Conservation (phyloP, 2,113 vertebrate genomes). For the Urocynchramus pylzowi region DNA sequence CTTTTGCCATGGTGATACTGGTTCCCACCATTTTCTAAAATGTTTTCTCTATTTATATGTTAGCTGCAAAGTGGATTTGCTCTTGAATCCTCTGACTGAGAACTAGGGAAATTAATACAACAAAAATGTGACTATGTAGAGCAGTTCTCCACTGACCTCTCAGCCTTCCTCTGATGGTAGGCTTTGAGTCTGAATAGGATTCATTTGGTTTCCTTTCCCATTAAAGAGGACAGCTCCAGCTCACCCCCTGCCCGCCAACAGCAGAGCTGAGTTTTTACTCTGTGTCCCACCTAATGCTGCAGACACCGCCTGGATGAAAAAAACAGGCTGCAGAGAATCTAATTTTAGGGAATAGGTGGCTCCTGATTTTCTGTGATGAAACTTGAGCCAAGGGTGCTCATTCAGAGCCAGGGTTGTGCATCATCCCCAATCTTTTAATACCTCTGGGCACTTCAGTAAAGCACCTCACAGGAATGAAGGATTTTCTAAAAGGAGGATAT, state of each 20-base stretch:
- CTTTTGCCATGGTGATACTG: background rate
- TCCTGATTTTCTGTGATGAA: background rate
- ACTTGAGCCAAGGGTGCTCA: background rate
- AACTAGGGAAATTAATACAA: background rate
- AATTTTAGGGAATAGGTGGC: background rate
- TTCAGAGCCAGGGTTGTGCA: background rate
- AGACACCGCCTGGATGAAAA: background rate
- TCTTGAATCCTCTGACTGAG: background rate
- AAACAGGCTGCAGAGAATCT: background rate
- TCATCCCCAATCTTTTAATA: background rate
- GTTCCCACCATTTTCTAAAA: background rate
- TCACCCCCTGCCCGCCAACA: background rate
- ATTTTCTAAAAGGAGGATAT: background rate
- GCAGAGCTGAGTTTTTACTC: background rate
- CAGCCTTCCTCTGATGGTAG: background rate
- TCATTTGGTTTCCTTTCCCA: background rate
- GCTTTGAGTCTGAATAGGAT: constrained; percentile 18
- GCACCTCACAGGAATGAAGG: background rate
- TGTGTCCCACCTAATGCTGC: background rate
- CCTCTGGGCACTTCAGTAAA: background rate
- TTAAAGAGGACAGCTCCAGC: background rate
- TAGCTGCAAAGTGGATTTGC: background rate
- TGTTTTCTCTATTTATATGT: background rate
- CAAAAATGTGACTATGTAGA: background rate
- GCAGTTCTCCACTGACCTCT: background rate